A percentile compares a stretch with the other conserved stretches of the same genome.
Evolutionary conservation across 2,888 invertebrate genomes (phyloP).

Genomic region (Ormyrus thymus): DNA sequence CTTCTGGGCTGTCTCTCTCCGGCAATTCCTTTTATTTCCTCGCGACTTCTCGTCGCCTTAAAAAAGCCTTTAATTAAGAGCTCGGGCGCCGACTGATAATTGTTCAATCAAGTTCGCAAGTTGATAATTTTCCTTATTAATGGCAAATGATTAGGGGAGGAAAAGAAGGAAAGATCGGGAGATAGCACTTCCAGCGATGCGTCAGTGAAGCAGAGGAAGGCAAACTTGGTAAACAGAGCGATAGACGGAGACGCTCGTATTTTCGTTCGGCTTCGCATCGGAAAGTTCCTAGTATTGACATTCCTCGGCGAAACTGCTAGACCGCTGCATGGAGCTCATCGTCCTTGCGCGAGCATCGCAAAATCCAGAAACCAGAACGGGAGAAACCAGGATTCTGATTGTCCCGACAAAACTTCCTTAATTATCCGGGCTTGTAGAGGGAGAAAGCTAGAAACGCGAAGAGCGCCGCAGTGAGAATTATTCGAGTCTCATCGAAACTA

Average conservation of each 20-base stretch:
- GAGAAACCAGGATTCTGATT: slow-evolving; percentile 64
- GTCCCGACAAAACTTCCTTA: slow-evolving; percentile 73
- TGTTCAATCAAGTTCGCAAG: not conserved
- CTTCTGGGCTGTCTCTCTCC: not conserved
- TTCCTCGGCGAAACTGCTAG: slow-evolving; percentile 51
- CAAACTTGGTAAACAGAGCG: slow-evolving; percentile 42
- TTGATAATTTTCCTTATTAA: not conserved
- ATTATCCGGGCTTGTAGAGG: slow-evolving; percentile 64
- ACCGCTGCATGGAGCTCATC: slow-evolving; percentile 49
- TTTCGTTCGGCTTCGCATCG: slow-evolving; percentile 29
- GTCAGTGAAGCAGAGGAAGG: slow-evolving; percentile 22
- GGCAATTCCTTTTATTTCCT: slow-evolving; percentile 18
- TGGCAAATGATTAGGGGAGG: not conserved
- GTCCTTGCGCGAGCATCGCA: slow-evolving; percentile 40
- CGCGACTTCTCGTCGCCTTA: not conserved
- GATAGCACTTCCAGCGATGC: not conserved
- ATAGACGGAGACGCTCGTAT: slow-evolving; percentile 42
- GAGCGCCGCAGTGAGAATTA: slow-evolving; percentile 31
- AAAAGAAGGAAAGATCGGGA: not conserved
- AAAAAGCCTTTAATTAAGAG: not conserved
- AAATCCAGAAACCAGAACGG: slow-evolving; percentile 57
- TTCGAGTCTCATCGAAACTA: slow-evolving; percentile 50
- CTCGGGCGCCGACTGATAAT: not conserved
- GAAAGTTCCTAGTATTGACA: slow-evolving; percentile 55
- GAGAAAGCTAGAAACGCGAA: slow-evolving; percentile 4